Conservation (phyloP, 2,113 vertebrate species). For the Ranitomeya variabilis region DNA sequence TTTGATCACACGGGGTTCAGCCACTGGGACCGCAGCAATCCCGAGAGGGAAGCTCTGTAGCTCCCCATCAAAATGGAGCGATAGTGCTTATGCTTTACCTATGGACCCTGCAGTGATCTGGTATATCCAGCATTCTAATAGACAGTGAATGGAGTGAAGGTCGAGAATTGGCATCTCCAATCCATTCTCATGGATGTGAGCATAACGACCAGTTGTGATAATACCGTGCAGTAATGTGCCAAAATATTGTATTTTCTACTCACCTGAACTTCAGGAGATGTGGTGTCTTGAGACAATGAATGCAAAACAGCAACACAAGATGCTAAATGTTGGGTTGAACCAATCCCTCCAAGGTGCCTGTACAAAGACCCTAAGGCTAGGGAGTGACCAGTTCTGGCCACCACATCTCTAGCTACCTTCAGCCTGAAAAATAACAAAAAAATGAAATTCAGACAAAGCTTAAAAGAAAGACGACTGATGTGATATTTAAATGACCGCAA, state of each 20-base stretch:
- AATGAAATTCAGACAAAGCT: background rate
- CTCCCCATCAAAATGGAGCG: no score
- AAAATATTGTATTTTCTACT: background rate
- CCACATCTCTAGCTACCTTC: conserved; percentile 84
- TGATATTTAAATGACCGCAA: background rate
- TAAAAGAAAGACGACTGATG: background rate
- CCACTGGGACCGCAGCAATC: no score
- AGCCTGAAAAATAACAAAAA: conserved; percentile 70
- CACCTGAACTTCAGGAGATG: conserved; percentile 95
- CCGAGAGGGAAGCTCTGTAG: no score
- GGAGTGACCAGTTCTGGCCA: conserved; percentile 86
- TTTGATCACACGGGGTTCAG: no score
- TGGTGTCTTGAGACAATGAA: conserved; percentile 91
- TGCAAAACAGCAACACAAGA: conserved; percentile 88
- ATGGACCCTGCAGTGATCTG: no score
- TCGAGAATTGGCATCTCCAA: no score
- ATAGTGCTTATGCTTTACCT: no score
- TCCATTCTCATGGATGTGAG: no score
- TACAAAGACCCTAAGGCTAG: conserved; percentile 85
- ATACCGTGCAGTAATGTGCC: no score
- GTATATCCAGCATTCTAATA: no score
- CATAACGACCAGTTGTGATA: no score
- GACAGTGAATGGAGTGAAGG: no score
- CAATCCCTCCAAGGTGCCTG: conserved; percentile 84
- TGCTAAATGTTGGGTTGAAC: conserved; percentile 84